These are phyloP conservation scores for Drosophila neotestacea DNA, from an alignment of 2,888 invertebrate species.

Conservation along the genomic window DNA sequence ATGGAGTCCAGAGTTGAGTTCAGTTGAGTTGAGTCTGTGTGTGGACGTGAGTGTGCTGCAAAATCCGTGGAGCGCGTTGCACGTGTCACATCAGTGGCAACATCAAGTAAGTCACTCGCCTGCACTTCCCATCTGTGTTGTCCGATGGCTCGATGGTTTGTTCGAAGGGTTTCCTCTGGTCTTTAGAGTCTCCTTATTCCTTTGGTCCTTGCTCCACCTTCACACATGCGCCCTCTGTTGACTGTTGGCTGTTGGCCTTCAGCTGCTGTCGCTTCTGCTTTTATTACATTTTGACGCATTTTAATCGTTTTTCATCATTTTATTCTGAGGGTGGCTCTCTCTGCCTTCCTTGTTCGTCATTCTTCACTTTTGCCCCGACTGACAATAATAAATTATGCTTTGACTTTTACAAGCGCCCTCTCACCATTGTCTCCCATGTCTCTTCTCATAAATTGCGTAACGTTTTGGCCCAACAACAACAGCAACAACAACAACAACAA, in stretches of 20 bases:
- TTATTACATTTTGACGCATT: constrained; percentile 63
- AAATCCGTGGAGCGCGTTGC: constrained; percentile 63
- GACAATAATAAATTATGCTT: constrained; percentile 76
- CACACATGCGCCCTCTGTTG: constrained; percentile 42
- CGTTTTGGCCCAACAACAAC: constrained; percentile 34
- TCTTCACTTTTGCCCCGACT: constrained; percentile 39
- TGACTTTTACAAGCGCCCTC: constrained; percentile 64
- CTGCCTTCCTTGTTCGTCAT: constrained; percentile 44
- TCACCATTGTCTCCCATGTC: background rate
- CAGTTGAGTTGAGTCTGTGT: constrained; percentile 24
- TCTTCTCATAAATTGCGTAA: constrained; percentile 63
- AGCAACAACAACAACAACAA: constrained; percentile 36
- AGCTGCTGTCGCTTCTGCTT: constrained; percentile 22
- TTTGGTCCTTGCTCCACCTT: constrained; percentile 20
- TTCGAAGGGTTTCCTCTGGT: background rate
- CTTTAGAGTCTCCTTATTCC: constrained; percentile 4
- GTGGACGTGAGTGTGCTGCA: constrained; percentile 56
- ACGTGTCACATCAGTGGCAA: constrained; percentile 58
- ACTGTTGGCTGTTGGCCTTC: constrained; percentile 11
- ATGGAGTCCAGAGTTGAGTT: constrained; percentile 26
- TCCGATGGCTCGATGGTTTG: constrained; percentile 17
- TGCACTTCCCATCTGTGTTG: constrained; percentile 31
- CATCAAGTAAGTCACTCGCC: constrained; percentile 53
- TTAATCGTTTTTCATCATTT: constrained; percentile 63
- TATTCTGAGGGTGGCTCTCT: constrained; percentile 33